phyloP scores from a whole-genome alignment of 2,113 vertebrate species.

The Chlorocebus sabaeus region DNA sequence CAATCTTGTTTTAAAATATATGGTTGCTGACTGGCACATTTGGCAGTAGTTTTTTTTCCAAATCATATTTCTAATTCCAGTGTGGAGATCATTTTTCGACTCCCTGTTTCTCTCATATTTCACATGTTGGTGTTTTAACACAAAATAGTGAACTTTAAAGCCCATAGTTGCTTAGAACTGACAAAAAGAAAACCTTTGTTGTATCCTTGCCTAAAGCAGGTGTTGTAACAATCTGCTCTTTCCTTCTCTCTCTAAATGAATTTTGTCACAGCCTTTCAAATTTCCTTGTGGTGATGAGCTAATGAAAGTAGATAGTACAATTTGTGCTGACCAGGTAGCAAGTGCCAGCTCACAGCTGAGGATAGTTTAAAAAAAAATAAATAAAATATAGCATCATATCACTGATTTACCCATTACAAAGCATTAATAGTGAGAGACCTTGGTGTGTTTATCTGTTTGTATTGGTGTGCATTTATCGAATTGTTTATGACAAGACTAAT shows the following conservation, averaged over 20 bases:
- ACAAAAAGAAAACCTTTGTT: constrained; percentile 86
- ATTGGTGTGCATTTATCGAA: constrained; percentile 97
- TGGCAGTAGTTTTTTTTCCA: constrained; percentile 29
- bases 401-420: constrained; percentile 97
- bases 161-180: constrained; percentile 50
- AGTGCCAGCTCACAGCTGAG: constrained; percentile 94
- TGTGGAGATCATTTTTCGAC: constrained; percentile 70
- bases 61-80: constrained; percentile 60
- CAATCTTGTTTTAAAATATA: constrained; percentile 35
- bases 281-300: constrained; percentile 91
- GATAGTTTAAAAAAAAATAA: constrained; percentile 89
- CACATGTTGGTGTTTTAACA: constrained; percentile 81
- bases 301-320: constrained; percentile 99
- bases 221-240: constrained; percentile 95
- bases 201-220: constrained; percentile 94
- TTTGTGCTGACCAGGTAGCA: constrained; percentile 97
- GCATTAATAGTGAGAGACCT: constrained; percentile 95
- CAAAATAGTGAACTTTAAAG: constrained; percentile 76
- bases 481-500: constrained; percentile 99
- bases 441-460: constrained; percentile 97
- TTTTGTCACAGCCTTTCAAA: constrained; percentile 98
- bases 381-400: constrained; percentile 88
- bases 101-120: constrained; percentile 74
- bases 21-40: constrained; percentile 50
- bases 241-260: constrained; percentile 91